These are phyloP conservation scores for Scaptomyza hsui DNA, from an alignment of 1,140 invertebrate genomes.

Conservation along the genomic window DNA sequence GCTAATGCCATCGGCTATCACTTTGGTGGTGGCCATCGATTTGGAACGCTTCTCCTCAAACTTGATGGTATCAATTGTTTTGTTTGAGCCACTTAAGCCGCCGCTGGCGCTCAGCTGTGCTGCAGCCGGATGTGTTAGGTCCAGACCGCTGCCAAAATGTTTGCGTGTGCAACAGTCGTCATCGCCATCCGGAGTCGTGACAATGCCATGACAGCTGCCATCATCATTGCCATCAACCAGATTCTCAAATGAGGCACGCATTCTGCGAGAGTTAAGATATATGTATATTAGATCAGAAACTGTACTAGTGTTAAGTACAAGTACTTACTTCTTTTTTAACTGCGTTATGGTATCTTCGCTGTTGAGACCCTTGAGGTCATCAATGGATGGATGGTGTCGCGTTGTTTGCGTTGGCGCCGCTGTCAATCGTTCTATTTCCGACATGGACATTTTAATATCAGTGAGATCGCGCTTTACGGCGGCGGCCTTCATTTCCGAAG, in stretches of 20 bases:
- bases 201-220: constrained; percentile 86
- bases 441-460: constrained; percentile 90
- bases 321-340: constrained; percentile 85
- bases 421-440: constrained; percentile 87
- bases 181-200: constrained; percentile 91
- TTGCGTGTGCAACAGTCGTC: constrained; percentile 85
- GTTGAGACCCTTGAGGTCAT: constrained; percentile 84
- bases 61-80: constrained; percentile 87
- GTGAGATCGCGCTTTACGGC: constrained; percentile 90
- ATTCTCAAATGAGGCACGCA: constrained; percentile 88
- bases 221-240: constrained; percentile 86
- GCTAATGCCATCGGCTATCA: constrained; percentile 92
- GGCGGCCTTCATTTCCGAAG: constrained; percentile 88
- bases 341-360: constrained; percentile 85
- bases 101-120: constrained; percentile 65
- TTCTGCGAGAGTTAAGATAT: constrained; percentile 73
- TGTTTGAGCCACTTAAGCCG: constrained; percentile 70
- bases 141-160: constrained; percentile 62
- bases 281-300: too few relatives aligned
- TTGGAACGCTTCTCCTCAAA: constrained; percentile 92
- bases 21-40: constrained; percentile 91
- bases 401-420: constrained; percentile 37
- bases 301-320: too few relatives aligned
- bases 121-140: constrained; percentile 61
- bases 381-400: constrained; percentile 69